Evolutionary conservation across 2,113 vertebrate genomes (phyloP).

Genomic region (Typhlomys cinereus): DNA sequence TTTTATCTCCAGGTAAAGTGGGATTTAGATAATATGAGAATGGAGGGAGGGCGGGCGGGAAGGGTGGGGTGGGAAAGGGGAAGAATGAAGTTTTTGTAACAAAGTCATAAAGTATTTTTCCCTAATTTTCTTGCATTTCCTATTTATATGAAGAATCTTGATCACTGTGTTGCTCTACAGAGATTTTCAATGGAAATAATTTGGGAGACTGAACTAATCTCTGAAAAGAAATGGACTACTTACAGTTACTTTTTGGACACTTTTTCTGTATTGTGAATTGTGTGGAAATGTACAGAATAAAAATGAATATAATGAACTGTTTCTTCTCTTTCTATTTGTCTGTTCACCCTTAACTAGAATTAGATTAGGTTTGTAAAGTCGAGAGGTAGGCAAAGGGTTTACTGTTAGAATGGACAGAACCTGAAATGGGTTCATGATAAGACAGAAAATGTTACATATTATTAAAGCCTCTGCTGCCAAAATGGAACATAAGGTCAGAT

Average conservation of each 20-base stretch:
- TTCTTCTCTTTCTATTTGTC: conserved; percentile 66
- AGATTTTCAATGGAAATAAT: conserved; percentile 79
- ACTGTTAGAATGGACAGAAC: neutral
- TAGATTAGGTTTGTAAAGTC: neutral
- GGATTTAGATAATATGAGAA: conserved; percentile 61
- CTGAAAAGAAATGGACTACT: conserved; percentile 76
- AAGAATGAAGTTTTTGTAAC: conserved; percentile 70
- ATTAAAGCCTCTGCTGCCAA: neutral
- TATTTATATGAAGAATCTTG: conserved; percentile 83
- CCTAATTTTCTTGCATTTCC: conserved; percentile 83
- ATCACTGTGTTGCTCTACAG: conserved; percentile 81
- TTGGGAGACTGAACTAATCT: conserved; percentile 69
- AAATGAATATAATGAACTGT: conserved; percentile 76
- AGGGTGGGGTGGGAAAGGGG: conserved; percentile 18
- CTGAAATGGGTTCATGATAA: neutral
- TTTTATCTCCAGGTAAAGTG: conserved; percentile 68
- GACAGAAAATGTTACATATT: neutral
- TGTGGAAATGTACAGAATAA: conserved; percentile 87
- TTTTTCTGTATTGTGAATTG: conserved; percentile 86
- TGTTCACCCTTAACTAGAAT: neutral
- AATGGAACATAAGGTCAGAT: neutral
- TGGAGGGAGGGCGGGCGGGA: conserved; percentile 50
- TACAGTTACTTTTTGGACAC: conserved; percentile 80
- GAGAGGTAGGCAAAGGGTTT: neutral
- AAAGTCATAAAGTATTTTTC: conserved; percentile 83